Percentiles rank a stretch among this genome's conserved stretches.
phyloP scores from a whole-genome alignment of 2,888 invertebrate species.

The Hermaeophaga mercurialis region DNA sequence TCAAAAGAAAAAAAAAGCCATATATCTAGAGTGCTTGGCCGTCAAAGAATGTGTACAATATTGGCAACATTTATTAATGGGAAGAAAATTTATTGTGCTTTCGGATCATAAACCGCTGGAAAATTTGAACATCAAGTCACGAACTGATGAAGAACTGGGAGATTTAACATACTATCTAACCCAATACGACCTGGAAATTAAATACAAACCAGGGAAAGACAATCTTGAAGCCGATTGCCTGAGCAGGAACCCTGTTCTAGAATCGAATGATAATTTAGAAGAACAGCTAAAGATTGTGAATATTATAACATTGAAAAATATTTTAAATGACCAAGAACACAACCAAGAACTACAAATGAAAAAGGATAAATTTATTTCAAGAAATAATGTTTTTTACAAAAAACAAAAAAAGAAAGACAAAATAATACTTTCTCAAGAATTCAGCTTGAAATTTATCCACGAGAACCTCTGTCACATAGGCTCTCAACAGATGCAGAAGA shows the following conservation, averaged over 20 bases:
- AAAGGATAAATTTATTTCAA: too few species aligned
- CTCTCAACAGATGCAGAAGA: too few species aligned
- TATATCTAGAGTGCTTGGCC: constrained; percentile 16
- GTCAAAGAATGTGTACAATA: constrained; percentile 17
- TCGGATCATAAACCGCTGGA: constrained; percentile 26
- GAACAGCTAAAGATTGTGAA: background rate
- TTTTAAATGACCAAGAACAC: background rate
- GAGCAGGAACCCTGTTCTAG: constrained; percentile 14
- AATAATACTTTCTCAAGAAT: too few species aligned
- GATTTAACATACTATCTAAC: constrained; percentile 35
- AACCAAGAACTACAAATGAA: too few species aligned
- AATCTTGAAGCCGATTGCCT: constrained; percentile 32
- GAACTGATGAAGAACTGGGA: constrained; percentile 38
- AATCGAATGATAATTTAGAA: background rate
- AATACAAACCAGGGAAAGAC: constrained; percentile 31
- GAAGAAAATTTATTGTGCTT: constrained; percentile 11
- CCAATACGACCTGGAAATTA: constrained; percentile 36
- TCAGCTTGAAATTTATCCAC: too few species aligned
- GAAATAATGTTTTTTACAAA: too few species aligned
- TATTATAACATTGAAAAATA: background rate
- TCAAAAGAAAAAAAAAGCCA: constrained; percentile 15
- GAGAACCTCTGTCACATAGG: too few species aligned
- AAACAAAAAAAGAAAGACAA: too few species aligned
- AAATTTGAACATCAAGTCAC: constrained; percentile 33
- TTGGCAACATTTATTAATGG: constrained; percentile 16